Base-by-base conservation (phyloP, 1,140 invertebrate species). In the Drosophila aff. region DNA sequence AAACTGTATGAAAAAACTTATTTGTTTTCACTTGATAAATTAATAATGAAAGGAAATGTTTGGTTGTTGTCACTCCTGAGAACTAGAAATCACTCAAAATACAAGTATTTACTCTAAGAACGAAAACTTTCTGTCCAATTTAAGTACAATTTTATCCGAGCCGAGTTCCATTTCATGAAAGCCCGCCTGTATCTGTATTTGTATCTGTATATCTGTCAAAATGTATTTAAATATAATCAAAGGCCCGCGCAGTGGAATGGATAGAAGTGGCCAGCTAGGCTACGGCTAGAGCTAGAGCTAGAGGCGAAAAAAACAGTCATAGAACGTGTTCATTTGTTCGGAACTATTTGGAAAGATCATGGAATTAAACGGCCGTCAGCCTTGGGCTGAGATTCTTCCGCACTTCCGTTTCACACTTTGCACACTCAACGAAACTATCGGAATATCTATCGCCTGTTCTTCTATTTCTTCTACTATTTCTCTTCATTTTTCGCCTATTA, bases 371-470 rank as follows among this genome's bases (percentile, higher is more conserved):
- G 76, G 64, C 81, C 74, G 81, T 59, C 65, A 85, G 81, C 85
- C 85, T 90, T 90, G 85, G 72, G 69, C 62, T 67, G 62, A 82
- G 85, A 84, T 81, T 83, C 76, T 75, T 85, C 86, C 86, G 85
- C 58, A 91, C 86, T 90, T 90, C 86, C 85, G 85, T 90, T 91
- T 90, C 85, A 87, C 83, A 87, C 83, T 74, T 87, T 13, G 55
- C 44, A 76, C 50, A 76, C 55, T 77, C 33, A 77, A 74, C 26
- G 55, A 79, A 67, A 49, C 28, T 79, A 61, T 73, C 60, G 26
- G 16, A 3, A 49, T 62, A 61, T 73, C 57, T 60, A 76, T 73
- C 71, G 71, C 67, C 71, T 73, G 53, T 73, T 74, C 59, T 31
- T 60, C 52, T 43, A 52, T 43, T 50, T 61, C 53, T 55, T 61